These are phyloP conservation scores for Myiozetetes cayanensis DNA, from an alignment of 2,113 vertebrate genomes.

Conservation along the genomic window DNA sequence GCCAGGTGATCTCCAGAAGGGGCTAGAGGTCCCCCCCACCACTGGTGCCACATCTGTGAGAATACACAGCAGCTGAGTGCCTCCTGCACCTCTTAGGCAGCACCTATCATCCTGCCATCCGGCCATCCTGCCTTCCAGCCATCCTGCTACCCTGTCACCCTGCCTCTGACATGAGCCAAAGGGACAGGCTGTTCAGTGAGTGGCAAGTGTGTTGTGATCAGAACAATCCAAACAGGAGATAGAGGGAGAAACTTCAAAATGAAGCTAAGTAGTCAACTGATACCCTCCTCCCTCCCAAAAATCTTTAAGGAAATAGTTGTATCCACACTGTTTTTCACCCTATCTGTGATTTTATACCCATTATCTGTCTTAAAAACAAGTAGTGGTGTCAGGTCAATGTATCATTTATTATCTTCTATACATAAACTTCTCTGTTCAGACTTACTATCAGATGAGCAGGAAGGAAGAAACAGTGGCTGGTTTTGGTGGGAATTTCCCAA, in stretches of 20 bases:
- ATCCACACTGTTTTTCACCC: neutral
- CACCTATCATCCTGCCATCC: accelerated
- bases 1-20: neutral
- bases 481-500: neutral
- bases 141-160: neutral
- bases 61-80: neutral
- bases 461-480: neutral
- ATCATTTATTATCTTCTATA: neutral
- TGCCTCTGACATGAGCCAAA: neutral
- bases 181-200: neutral
- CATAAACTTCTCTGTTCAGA: neutral
- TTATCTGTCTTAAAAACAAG: neutral
- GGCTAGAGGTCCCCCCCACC: neutral
- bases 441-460: neutral
- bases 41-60: neutral
- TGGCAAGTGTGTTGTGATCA: neutral
- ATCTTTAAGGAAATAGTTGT: too few relatives aligned
- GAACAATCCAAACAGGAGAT: neutral
- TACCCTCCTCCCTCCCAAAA: neutral
- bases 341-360: neutral
- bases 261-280: neutral
- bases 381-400: neutral
- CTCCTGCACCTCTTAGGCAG: neutral
- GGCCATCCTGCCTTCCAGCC: neutral
- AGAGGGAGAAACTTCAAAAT: neutral